Percentiles rank a stretch among this genome's conserved stretches.
phyloP scores from a whole-genome alignment of 1,140 invertebrate genomes.

The Tribolium madens region DNA sequence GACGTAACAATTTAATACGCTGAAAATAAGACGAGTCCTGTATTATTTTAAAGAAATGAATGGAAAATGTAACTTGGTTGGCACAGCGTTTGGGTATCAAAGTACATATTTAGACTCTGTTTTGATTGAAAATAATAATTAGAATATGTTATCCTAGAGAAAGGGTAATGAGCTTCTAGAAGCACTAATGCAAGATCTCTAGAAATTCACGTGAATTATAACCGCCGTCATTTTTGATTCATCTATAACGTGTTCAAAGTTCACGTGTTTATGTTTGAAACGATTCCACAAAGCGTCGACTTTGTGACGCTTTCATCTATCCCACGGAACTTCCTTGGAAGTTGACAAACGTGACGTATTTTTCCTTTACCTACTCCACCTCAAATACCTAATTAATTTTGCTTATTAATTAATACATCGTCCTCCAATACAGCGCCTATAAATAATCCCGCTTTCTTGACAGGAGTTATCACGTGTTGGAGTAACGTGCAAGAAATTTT shows the following conservation, averaged over 20 bases:
- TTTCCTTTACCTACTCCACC: conserved; percentile 19
- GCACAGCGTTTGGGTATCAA: not conserved
- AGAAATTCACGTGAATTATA: not conserved
- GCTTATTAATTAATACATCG: conserved; percentile 12
- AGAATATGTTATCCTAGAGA: not conserved
- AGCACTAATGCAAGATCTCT: not conserved
- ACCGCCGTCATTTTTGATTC: conserved; percentile 4
- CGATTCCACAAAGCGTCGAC: conserved; percentile 7
- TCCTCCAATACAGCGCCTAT: not conserved
- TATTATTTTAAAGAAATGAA: not conserved
- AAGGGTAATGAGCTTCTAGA: not conserved
- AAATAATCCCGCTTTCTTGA: not conserved
- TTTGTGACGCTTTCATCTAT: conserved; percentile 14
- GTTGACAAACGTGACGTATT: conserved; percentile 25
- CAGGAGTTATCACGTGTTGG: conserved; percentile 15
- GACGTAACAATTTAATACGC: not conserved
- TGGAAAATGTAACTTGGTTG: not conserved
- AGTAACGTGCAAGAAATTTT: conserved; percentile 18
- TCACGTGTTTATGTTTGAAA: conserved; percentile 14
- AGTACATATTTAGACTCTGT: not conserved
- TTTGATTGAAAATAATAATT: not conserved
- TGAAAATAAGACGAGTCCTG: not conserved
- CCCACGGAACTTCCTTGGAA: conserved; percentile 13
- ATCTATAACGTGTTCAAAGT: conserved; percentile 20
- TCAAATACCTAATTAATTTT: conserved; percentile 1